Evolutionary conservation across 2,888 invertebrate species (phyloP).

Genomic region (Operophtera brumata): DNA sequence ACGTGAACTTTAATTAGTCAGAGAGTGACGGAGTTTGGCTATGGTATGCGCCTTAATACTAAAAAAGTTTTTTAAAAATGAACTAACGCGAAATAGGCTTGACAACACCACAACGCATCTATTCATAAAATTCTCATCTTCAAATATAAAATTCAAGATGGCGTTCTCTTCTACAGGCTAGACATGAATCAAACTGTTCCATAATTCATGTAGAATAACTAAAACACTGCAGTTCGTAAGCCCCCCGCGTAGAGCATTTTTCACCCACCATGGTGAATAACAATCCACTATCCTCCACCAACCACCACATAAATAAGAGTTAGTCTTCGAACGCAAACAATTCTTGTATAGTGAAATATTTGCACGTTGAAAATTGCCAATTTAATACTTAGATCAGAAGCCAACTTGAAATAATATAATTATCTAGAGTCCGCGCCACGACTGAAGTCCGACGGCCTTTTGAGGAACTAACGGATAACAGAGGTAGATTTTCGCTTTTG

Average conservation of each 20-base stretch:
- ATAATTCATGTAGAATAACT: conserved; percentile 73
- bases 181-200: conserved; percentile 67
- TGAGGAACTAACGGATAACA: too few relatives aligned
- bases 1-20: too few relatives aligned
- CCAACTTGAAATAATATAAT: neutral
- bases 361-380: conserved; percentile 41
- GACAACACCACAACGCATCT: conserved; percentile 15
- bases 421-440: too few relatives aligned
- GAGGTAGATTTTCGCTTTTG: too few relatives aligned
- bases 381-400: conserved; percentile 29
- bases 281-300: conserved; percentile 18
- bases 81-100: too few relatives aligned
- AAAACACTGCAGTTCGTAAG: conserved; percentile 58
- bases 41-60: too few relatives aligned
- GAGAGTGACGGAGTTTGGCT: too few relatives aligned
- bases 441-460: too few relatives aligned
- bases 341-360: conserved; percentile 49
- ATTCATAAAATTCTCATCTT: conserved; percentile 42
- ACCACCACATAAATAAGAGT: conserved; percentile 54
- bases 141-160: conserved; percentile 51
- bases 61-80: too few relatives aligned
- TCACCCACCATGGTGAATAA: conserved; percentile 44
- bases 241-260: conserved; percentile 73
- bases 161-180: conserved; percentile 48
- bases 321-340: conserved; percentile 46